Conservation (phyloP, 1,140 invertebrate genomes). For the Fopius arisanus region DNA sequence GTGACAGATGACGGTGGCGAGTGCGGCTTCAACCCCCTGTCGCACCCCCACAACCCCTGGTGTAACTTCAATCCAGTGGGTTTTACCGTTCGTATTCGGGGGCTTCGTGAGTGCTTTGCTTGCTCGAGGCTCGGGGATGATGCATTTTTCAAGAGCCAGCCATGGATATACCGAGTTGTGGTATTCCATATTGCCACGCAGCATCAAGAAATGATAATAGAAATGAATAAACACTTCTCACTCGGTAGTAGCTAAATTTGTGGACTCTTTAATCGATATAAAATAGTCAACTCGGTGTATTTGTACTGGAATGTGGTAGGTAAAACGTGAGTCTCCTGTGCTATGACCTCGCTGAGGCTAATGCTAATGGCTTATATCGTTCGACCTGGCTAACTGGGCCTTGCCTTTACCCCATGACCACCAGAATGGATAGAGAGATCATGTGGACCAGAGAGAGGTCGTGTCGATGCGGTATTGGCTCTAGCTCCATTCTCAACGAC, state of each 20-base stretch:
- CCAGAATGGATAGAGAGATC: slow-evolving; percentile 12
- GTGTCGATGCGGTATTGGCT: not conserved
- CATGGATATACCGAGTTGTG: not conserved
- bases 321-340: not conserved
- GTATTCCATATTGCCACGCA: not conserved
- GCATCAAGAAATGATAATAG: not conserved
- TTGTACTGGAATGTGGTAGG: not conserved
- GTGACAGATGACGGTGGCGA: slow-evolving; percentile 34
- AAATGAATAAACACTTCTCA: too few relatives aligned
- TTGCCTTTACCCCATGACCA: slow-evolving; percentile 14
- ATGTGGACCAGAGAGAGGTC: slow-evolving; percentile 4
- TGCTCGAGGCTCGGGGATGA: not conserved
- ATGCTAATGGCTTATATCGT: slow-evolving; percentile 11
- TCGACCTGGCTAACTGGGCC: slow-evolving; percentile 5
- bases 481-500: not conserved
- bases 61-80: not conserved
- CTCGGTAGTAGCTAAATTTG: not conserved
- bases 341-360: not conserved
- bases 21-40: slow-evolving; percentile 33
- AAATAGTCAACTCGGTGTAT: not conserved
- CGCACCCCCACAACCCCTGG: slow-evolving; percentile 11
- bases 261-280: not conserved
- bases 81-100: too few relatives aligned
- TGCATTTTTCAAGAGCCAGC: slow-evolving; percentile 17
- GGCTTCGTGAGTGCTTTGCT: not conserved